Conservation (phyloP, 2,888 invertebrate genomes). For the Hyposoter dolosus region DNA sequence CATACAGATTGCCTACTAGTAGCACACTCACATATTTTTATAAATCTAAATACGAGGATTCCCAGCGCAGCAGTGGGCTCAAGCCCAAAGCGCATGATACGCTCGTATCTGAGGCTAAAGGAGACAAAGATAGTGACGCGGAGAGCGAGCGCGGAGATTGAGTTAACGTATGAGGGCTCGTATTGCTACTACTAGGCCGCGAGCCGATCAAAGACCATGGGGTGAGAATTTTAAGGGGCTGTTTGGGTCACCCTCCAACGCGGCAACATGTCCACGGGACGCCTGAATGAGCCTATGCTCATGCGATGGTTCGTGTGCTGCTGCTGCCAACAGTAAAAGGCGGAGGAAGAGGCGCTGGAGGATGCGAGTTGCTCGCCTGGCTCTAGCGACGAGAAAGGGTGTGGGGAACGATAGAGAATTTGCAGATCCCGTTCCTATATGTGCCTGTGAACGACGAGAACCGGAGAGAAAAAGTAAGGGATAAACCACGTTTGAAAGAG, state of each 20-base stretch:
- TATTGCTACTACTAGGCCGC: slow-evolving; percentile 36
- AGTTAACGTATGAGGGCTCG: slow-evolving; percentile 49
- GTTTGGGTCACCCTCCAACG: slow-evolving; percentile 70
- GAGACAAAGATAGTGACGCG: slow-evolving; percentile 7
- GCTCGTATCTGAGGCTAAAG: slow-evolving; percentile 9
- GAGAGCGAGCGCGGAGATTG: neutral
- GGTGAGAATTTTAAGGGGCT: slow-evolving; percentile 69
- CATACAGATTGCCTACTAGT: slow-evolving; percentile 48
- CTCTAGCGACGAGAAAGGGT: slow-evolving; percentile 67
- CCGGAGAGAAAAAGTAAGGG: slow-evolving; percentile 51
- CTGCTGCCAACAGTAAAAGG: slow-evolving; percentile 57
- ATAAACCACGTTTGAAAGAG: slow-evolving; percentile 43
- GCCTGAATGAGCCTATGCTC: slow-evolving; percentile 63
- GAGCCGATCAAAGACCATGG: slow-evolving; percentile 56
- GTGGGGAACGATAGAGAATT: slow-evolving; percentile 64
- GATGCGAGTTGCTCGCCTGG: slow-evolving; percentile 57
- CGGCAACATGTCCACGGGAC: slow-evolving; percentile 71
- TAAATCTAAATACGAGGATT: slow-evolving; percentile 24
- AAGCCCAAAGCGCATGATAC: slow-evolving; percentile 46
- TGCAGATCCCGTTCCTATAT: slow-evolving; percentile 52
- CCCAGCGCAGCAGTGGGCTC: slow-evolving; percentile 25
- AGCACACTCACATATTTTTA: neutral
- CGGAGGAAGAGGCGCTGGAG: slow-evolving; percentile 55
- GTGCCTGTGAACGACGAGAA: slow-evolving; percentile 29
- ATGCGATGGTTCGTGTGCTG: slow-evolving; percentile 51